These are phyloP conservation scores for Hyperoplus immaculatus DNA, from an alignment of 2,797 vertebrate genomes.

Conservation along the genomic window DNA sequence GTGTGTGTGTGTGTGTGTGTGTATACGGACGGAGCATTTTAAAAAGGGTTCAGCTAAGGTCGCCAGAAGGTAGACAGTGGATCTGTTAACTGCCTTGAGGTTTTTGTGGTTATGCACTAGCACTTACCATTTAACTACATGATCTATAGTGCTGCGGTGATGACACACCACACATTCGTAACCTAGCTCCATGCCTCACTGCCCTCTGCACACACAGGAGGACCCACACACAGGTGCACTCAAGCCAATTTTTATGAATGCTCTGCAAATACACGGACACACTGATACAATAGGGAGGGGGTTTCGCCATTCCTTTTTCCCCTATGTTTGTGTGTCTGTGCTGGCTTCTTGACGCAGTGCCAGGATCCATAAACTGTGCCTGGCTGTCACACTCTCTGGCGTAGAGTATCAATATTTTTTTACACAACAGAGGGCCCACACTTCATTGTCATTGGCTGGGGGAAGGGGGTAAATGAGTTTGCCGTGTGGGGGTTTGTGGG, in stretches of 20 bases:
- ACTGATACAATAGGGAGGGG: constrained; percentile 31
- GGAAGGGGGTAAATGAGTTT: constrained; percentile 59
- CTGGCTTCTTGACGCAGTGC: constrained; percentile 33
- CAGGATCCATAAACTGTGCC: constrained; percentile 54
- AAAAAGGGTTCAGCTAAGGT: constrained; percentile 69
- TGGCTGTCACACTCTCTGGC: constrained; percentile 45
- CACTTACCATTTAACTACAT: constrained; percentile 72
- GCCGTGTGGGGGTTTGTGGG: constrained; percentile 33
- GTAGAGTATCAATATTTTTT: constrained; percentile 47
- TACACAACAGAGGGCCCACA: constrained; percentile 15
- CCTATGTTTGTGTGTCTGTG: constrained; percentile 34
- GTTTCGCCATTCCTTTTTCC: constrained; percentile 35
- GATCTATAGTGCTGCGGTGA: constrained; percentile 66
- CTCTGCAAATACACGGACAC: constrained; percentile 60
- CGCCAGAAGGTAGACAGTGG: constrained; percentile 62
- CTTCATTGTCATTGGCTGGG: constrained; percentile 45
- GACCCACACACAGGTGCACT: constrained; percentile 40
- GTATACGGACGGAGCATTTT: constrained; percentile 53
- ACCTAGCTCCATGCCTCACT: constrained; percentile 55
- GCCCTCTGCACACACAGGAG: constrained; percentile 50
- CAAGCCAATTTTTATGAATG: constrained; percentile 57
- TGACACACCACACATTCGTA: constrained; percentile 57
- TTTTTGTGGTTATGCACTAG: constrained; percentile 74
- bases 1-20: constrained; percentile 51
- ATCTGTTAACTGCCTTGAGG: constrained; percentile 77